Conservation (phyloP, 2,113 vertebrate species). For the Rhinopithecus roxellana region DNA sequence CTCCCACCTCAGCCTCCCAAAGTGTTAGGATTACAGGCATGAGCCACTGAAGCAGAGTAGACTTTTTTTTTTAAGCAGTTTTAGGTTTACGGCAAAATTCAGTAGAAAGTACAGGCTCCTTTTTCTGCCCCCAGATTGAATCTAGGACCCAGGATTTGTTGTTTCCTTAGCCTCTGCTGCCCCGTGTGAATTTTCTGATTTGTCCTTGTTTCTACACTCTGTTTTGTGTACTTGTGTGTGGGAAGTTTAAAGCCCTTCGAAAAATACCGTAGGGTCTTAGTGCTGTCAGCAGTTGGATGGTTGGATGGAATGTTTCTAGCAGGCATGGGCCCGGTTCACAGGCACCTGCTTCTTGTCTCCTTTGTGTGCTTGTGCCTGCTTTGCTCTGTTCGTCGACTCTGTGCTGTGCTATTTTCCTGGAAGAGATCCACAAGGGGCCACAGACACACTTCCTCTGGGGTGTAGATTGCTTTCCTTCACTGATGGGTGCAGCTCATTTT, state of each 20-base stretch:
- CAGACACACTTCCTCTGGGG: neutral
- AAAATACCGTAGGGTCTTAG: neutral
- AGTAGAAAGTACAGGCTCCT: neutral
- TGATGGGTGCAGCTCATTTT: neutral
- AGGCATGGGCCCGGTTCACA: neutral
- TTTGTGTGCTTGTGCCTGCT: neutral
- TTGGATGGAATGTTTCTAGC: neutral
- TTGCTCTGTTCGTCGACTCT: neutral
- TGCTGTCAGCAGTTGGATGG: neutral
- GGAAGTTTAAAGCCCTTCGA: neutral
- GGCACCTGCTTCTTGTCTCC: neutral
- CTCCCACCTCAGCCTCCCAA: too few species aligned
- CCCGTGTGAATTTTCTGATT: neutral
- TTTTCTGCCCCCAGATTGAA: neutral
- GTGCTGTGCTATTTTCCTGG: neutral
- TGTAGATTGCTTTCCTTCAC: neutral
- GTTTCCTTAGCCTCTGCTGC: neutral
- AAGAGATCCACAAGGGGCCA: accelerated
- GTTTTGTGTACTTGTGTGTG: neutral
- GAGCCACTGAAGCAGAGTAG: too few species aligned
- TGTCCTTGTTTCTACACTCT: neutral
- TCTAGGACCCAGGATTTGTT: neutral
- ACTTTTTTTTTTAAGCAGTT: neutral
- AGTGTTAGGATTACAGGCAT: too few species aligned
- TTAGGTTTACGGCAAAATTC: neutral